A percentile compares a stretch with the other conserved stretches of the same genome.
Evolutionary conservation across 1,140 invertebrate genomes (phyloP).

Genomic region (Caenorhabditis elegans): DNA sequence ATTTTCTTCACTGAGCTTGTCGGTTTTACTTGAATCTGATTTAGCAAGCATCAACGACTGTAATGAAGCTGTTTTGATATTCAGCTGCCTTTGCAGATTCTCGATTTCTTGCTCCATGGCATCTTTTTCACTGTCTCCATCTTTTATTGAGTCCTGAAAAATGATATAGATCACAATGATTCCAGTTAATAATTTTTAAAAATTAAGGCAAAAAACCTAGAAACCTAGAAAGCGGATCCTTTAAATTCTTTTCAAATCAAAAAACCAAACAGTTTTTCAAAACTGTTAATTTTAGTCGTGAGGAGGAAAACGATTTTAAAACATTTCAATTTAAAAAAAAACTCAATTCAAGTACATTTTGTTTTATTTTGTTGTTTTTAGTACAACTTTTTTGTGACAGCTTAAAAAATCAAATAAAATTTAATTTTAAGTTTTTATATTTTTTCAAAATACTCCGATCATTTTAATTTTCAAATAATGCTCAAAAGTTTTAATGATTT

Average conservation of each 20-base stretch:
- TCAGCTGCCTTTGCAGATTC: slow-evolving; percentile 47
- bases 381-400: background rate
- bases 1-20: slow-evolving; percentile 39
- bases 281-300: too few relatives aligned
- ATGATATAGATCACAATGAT: too few relatives aligned
- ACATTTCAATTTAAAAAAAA: too few relatives aligned
- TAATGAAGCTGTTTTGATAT: slow-evolving; percentile 49
- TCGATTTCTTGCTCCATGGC: slow-evolving; percentile 28
- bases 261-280: too few relatives aligned
- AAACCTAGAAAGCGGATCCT: too few relatives aligned
- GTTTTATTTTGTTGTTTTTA: background rate
- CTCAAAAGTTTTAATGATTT: too few relatives aligned
- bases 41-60: slow-evolving; percentile 51
- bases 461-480: background rate
- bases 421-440: background rate
- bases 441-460: background rate
- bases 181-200: too few relatives aligned
- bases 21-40: slow-evolving; percentile 38
- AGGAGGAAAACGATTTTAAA: too few relatives aligned
- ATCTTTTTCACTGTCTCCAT: slow-evolving; percentile 30
- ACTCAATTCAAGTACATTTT: background rate
- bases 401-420: background rate
- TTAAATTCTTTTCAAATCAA: too few relatives aligned
- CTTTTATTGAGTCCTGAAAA: background rate
- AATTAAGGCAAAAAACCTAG: too few relatives aligned